Evolutionary conservation across 1,140 invertebrate genomes (phyloP), one percentile per base, ranked within the genome.

Genomic region (Drosophila subpulchrella): DNA sequence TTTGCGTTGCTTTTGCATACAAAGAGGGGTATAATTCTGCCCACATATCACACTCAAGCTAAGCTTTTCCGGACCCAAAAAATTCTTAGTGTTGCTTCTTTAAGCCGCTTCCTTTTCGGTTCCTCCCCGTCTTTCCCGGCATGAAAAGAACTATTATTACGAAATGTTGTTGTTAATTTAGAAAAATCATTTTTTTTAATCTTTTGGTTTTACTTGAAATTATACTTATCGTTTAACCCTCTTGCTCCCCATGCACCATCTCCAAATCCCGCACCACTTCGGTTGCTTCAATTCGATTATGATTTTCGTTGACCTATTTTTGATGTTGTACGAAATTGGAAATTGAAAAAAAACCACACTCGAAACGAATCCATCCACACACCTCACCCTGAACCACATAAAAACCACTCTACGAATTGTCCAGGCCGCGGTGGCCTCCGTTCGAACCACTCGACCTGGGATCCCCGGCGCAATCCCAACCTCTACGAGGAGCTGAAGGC

Each of bases 391-490:
- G 38, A 63, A 17, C 54, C 34, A 58, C 54, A 88, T 51, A 50
- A 61, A 78, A 42, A 68, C 38, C 8, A 41, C 47, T 15, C 48
- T 11, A 71, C 39, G 50, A 58, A 57, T 48, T 39, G 46, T 72
- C 57, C 71, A 92, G 92, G 90, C 62, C 90, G 89, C 77, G 76
- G 91, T 88, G 81, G 91, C 41, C 67, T 91, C 92, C 94, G 95
- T 78, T 93, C 93, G 47, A 95, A 95, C 92, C 95, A 96, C 93
- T 96, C 96, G 32, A 97, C 97, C 84, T 97, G 96, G 97, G 96
- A 97, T 93, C 96, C 96, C 51, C 94, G 96, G 48, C 93, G 96
- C 41, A 83, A 83, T 58, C 96, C 97, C 91, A 96, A 97, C 93
- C 77, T 91, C 55, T 97, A 97, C 93, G 97, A 97, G 93, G 96